Percentiles rank a stretch among this genome's conserved stretches.
Evolutionary conservation across 2,113 vertebrate genomes (phyloP).

Genomic region (Phyllostomus hastatus): DNA sequence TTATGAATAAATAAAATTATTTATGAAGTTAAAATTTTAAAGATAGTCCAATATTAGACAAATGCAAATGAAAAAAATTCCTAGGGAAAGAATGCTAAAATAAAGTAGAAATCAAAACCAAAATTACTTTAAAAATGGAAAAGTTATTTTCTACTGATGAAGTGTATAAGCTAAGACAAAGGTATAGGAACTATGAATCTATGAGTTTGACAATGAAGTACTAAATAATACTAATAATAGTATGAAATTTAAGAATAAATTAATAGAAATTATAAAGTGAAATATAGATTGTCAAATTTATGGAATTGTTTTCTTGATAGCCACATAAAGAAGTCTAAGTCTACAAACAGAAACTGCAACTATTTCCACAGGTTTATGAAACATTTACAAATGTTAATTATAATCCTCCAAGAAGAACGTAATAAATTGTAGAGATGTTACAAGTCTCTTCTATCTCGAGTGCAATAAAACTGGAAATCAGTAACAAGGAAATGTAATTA

Average conservation of each 20-base stretch:
- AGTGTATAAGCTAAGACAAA: not conserved
- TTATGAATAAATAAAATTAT: not conserved
- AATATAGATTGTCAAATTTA: not conserved
- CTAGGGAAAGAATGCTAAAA: not conserved
- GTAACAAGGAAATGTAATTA: not conserved
- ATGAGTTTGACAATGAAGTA: not conserved
- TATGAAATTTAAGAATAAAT: not conserved
- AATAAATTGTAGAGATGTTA: constrained; percentile 36
- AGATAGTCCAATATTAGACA: not conserved
- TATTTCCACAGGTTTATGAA: not conserved
- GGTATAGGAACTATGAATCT: not conserved
- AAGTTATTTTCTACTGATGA: not conserved
- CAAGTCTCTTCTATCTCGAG: not conserved
- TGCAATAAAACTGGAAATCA: constrained; percentile 18
- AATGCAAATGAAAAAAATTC: not conserved
- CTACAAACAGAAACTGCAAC: constrained; percentile 2
- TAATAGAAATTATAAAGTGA: not conserved
- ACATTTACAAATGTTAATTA: constrained; percentile 14
- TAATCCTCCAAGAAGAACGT: not conserved
- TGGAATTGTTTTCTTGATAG: not conserved
- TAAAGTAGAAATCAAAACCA: not conserved
- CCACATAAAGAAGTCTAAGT: not conserved
- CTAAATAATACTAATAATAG: not conserved
- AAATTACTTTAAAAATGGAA: not conserved
- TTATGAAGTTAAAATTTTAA: constrained; percentile 25